Evolutionary conservation across 2,888 invertebrate species (phyloP), one percentile per base, ranked within the genome.

Genomic region (Tinea pellionella): DNA sequence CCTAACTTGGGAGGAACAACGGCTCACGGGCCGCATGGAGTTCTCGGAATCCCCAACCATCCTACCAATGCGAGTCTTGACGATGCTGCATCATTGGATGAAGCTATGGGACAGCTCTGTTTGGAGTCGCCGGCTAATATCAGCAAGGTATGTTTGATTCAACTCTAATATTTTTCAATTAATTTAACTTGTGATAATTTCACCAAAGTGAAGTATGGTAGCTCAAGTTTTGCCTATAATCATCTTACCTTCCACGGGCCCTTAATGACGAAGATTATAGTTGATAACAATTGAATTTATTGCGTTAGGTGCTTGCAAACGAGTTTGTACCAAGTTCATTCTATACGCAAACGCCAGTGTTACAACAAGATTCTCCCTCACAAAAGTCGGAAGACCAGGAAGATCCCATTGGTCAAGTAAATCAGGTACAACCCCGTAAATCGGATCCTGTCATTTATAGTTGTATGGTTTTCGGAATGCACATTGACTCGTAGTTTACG

Each of bases 311-410:
- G 55, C 64, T 79, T 59, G 74, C 81, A 18, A 73, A 74, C 12
- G 88, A 87, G 63, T 87, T 77, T 69, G 73, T 84, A 55, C 86
- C 86, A 1, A 70, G 83, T 67, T 78, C 72, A 63, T 87, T 82
- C 68, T 86, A 72, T 63, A 67, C 65, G 18, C 73, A 75, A 0
- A 63, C 72, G 60, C 73, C 75, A 0, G 82, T 81, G 15, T 76
- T 86, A 0, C 80, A 86, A 0, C 75, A 79, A 62, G 77, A 65
- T 62, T 72, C 80, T 12, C 12, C 42, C 2, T 78, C 83, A 0
- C 80, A 82, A 0, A 66, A 69, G 1, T 67, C 69, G 19, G 60
- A 80, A 64, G 62, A 64, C 4, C 29, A 70, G 1, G 61, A 73
- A 32, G 24, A 24, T 6, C 69, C 77, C 4, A 60, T 65, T 18